Evolutionary conservation across 2,888 invertebrate genomes (phyloP).

Genomic region (Trissonchulus latispiculum): DNA sequence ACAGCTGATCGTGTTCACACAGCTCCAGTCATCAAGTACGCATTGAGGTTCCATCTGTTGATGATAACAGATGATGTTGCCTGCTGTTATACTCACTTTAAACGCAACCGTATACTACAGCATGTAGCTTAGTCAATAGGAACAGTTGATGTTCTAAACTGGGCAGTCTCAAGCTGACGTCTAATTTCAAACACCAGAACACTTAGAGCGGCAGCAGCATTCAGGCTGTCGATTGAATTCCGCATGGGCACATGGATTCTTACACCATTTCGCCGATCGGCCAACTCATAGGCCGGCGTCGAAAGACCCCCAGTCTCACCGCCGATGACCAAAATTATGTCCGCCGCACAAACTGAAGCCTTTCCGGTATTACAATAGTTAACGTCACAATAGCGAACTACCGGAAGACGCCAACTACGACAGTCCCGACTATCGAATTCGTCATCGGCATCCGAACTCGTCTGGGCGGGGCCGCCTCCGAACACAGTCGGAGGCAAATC

Average conservation of each 20-base stretch:
- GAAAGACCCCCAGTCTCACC: constrained; percentile 84
- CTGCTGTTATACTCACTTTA: too few species aligned
- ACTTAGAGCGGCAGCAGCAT: constrained; percentile 68
- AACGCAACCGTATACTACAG: too few species aligned
- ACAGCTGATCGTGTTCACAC: too few species aligned
- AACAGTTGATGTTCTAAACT: too few species aligned
- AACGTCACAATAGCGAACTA: constrained; percentile 31
- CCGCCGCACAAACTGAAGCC: constrained; percentile 51
- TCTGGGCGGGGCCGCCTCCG: neutral
- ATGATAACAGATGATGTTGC: too few species aligned
- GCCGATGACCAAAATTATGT: constrained; percentile 63
- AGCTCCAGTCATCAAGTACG: too few species aligned
- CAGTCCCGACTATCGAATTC: constrained; percentile 19
- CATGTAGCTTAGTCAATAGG: too few species aligned
- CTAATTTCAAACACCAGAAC: constrained; percentile 73
- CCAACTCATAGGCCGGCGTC: constrained; percentile 57
- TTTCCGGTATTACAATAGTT: too few species aligned
- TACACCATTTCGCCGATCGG: constrained; percentile 53
- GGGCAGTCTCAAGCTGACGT: constrained; percentile 55
- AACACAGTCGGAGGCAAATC: neutral
- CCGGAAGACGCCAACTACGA: constrained; percentile 21
- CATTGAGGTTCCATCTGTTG: too few species aligned
- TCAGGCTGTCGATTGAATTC: constrained; percentile 68
- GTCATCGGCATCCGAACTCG: constrained; percentile 17
- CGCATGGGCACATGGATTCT: constrained; percentile 68